Percentiles rank a stretch among this genome's conserved stretches.
phyloP scores from a whole-genome alignment of 2,797 vertebrate species.

The Diplodus sargus region DNA sequence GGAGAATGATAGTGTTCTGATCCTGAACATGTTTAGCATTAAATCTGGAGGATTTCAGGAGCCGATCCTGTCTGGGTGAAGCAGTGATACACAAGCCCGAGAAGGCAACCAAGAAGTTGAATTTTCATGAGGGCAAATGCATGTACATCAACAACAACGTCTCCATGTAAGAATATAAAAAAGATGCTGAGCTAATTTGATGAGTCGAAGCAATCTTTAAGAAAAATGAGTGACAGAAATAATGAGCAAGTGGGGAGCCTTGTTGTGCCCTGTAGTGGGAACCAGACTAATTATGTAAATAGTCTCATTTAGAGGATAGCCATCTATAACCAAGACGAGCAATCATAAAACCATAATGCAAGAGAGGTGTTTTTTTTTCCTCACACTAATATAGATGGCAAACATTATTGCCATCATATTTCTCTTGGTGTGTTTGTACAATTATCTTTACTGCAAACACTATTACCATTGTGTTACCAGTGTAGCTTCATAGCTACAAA shows the following conservation, averaged over 20 bases:
- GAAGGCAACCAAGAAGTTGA: neutral
- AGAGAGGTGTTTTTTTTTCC: conserved; percentile 16
- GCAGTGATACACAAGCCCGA: neutral
- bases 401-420: conserved; percentile 58
- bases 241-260: conserved; percentile 39
- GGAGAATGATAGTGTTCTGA: neutral
- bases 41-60: conserved; percentile 26
- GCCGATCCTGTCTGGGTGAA: neutral
- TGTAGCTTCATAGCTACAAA: conserved; percentile 39
- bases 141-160: conserved; percentile 7
- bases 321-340: conserved; percentile 52
- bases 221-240: conserved; percentile 50
- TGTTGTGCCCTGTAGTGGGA: conserved; percentile 41
- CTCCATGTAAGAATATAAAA: conserved; percentile 5
- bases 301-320: conserved; percentile 52
- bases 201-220: conserved; percentile 33
- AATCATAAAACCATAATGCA: conserved; percentile 37
- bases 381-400: conserved; percentile 37
- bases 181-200: conserved; percentile 26
- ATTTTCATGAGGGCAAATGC: conserved; percentile 11
- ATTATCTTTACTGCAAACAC: conserved; percentile 50
- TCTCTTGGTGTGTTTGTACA: conserved; percentile 47
- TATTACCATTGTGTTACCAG: conserved; percentile 31
- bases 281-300: conserved; percentile 67
- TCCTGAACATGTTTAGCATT: conserved; percentile 4